phyloP scores from a whole-genome alignment of 1,140 invertebrate genomes.

The Cydia amplana region DNA sequence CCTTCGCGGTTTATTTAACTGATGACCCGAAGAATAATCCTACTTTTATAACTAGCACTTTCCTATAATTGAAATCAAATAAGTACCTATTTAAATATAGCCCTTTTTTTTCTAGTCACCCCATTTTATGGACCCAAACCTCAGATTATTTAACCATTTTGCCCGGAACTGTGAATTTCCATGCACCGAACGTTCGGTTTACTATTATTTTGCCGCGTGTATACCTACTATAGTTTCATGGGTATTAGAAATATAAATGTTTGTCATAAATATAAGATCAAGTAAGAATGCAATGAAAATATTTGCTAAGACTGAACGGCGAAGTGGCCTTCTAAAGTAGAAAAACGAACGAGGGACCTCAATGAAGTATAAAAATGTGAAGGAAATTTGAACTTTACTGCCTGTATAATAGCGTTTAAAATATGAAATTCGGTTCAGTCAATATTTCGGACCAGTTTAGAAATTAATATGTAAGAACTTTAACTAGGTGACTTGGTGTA shows the following conservation, averaged over 20 bases:
- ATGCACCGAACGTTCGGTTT: not conserved
- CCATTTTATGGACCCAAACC: not conserved
- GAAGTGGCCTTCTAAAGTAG: conserved; percentile 13
- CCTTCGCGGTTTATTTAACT: no score
- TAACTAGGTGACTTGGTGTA: not conserved
- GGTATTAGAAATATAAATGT: not conserved
- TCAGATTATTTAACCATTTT: not conserved
- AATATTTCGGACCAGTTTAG: not conserved
- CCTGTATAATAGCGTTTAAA: not conserved
- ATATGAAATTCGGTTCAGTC: not conserved
- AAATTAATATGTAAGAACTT: not conserved
- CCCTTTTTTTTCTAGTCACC: not conserved
- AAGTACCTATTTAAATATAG: no score
- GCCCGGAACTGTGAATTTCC: not conserved
- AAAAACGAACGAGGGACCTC: not conserved
- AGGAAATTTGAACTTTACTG: conserved; percentile 5
- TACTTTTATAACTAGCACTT: no score
- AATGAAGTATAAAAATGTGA: not conserved
- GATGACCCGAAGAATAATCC: no score
- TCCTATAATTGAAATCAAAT: no score
- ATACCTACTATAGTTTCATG: not conserved
- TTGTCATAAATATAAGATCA: not conserved
- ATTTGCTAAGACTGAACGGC: conserved; percentile 14
- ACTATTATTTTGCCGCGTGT: not conserved
- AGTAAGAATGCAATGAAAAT: conserved; percentile 18